Evolutionary conservation across 1,140 invertebrate species (phyloP).

Genomic region (Prorops nasuta): DNA sequence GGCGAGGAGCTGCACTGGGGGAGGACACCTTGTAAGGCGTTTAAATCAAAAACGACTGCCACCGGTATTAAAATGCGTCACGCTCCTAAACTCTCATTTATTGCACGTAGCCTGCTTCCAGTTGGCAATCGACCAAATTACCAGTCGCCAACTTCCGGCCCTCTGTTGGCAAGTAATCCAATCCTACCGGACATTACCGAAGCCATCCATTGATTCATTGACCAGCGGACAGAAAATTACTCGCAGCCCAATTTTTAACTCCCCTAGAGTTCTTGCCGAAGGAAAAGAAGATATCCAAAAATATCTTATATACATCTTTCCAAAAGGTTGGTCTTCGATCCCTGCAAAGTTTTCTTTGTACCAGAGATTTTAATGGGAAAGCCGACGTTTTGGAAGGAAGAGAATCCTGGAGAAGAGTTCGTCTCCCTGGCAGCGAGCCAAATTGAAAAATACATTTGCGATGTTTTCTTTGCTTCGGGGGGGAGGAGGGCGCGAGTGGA

Average conservation of each 20-base stretch:
- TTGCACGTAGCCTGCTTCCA: slow-evolving; percentile 28
- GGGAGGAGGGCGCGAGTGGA: slow-evolving; percentile 7
- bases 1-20: no score
- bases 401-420: no score
- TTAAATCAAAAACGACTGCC: slow-evolving; percentile 41
- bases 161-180: slow-evolving; percentile 38
- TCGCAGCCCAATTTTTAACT: no score
- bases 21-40: slow-evolving; percentile 42
- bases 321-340: no score
- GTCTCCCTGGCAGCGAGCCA: slow-evolving; percentile 29
- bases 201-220: slow-evolving; percentile 33
- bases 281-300: no score
- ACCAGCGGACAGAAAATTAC: no score
- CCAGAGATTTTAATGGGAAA: no score
- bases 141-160: no score
- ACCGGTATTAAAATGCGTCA: slow-evolving; percentile 47
- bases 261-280: no score
- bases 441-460: slow-evolving; percentile 42
- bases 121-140: slow-evolving; percentile 52
- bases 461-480: slow-evolving; percentile 31
- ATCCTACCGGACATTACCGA: slow-evolving; percentile 26
- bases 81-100: slow-evolving; percentile 34
- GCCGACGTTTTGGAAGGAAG: no score
- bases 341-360: no score
- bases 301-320: no score